These are phyloP conservation scores for Myotis myotis DNA, from an alignment of 2,797 vertebrate genomes.

Conservation along the genomic window DNA sequence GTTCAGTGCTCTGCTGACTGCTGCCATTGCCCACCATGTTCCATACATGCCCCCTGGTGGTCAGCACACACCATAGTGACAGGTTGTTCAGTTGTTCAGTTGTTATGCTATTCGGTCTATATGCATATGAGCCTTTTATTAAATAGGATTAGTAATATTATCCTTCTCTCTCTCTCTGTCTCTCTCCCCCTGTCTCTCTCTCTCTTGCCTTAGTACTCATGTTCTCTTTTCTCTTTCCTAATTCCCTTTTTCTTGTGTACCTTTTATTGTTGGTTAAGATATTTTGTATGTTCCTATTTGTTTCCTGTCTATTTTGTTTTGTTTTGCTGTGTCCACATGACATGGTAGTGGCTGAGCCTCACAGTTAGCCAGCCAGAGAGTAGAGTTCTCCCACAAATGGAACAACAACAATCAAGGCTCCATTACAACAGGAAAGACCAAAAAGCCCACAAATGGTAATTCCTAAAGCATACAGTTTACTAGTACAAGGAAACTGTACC, in stretches of 20 bases:
- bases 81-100: too few relatives aligned
- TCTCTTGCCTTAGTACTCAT: background rate
- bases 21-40: too few relatives aligned
- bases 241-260: background rate
- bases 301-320: background rate
- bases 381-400: background rate
- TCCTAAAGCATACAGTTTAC: background rate
- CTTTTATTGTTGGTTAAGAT: background rate
- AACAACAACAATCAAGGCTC: background rate
- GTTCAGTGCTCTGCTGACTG: too few relatives aligned
- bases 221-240: background rate
- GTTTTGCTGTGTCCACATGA: background rate
- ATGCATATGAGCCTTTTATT: too few relatives aligned
- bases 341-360: background rate
- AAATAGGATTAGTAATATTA: background rate
- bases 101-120: too few relatives aligned
- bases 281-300: background rate
- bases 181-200: too few relatives aligned
- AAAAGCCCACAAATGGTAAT: background rate
- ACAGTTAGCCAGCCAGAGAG: background rate
- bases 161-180: too few relatives aligned
- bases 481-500: background rate
- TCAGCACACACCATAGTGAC: too few relatives aligned
- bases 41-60: too few relatives aligned
- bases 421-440: background rate